Evolutionary conservation across 2,797 vertebrate genomes (phyloP), one percentile per base, ranked within the genome.

Genomic region (Thripadectes ignobilis): DNA sequence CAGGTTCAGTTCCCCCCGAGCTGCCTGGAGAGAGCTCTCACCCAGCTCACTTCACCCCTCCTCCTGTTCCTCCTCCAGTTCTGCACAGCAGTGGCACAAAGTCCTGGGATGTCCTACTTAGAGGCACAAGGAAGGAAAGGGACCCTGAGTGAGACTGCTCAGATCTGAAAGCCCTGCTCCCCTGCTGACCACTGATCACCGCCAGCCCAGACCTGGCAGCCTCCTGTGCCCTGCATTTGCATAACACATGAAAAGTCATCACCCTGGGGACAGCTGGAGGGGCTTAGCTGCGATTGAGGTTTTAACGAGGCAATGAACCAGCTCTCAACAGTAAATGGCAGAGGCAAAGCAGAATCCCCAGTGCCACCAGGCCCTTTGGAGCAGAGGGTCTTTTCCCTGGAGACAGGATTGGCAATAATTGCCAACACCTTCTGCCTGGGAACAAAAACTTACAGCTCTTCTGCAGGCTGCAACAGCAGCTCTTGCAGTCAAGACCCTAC

Each of bases 261-360:
- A 7, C 86, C 55, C 7, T 4, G 54, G 68, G 81, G 83, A 57
- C 88, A 87, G 76, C 78, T 57, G 85, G 61, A 81, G 27, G 36
- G 75, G 75, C 74, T 89, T 78, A 89, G 59, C 76, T 48, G 43
- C 61, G 78, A 86, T 13, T 55, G 80, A 91, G 86, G 77, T 7
- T 93, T 73, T 77, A 88, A 80, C 18, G 23, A 84, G 58, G 93
- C 81, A 66, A 38, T 29, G 74, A 91, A 65, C 2, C 90, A 88
- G 69, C 73, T 88, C 48, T 49, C 65, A 36, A 46, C 81, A 71
- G 21, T 5, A 41, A 84, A 72, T 32, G 36, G 78, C 76, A 74
- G 58, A 54, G 67, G 85, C 82, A 71, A 83, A 34, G 76, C 59
- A 76, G 65, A 41, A 38, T 5, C 61, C 69, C 41, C 81, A 22